Evolutionary conservation across 2,888 invertebrate genomes (phyloP).

Genomic region (Ornithoptera alexandrae): DNA sequence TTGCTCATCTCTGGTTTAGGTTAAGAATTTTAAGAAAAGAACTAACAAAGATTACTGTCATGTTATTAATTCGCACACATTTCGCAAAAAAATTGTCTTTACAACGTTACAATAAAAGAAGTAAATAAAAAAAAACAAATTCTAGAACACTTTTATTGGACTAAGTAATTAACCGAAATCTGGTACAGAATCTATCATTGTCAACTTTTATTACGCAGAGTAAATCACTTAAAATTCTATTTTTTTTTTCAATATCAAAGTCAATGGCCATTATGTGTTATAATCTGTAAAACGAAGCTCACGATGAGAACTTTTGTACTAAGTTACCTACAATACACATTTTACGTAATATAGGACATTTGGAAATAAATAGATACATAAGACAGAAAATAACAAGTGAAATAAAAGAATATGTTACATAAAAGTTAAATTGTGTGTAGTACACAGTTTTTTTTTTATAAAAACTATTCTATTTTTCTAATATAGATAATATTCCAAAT

Average conservation of each 20-base stretch:
- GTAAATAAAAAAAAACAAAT: slow-evolving; percentile 35
- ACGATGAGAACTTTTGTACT: slow-evolving; percentile 70
- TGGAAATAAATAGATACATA: slow-evolving; percentile 35
- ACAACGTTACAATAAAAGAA: neutral
- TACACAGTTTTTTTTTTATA: too few relatives aligned
- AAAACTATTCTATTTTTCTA: too few relatives aligned
- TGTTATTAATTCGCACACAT: too few relatives aligned
- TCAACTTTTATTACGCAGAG: slow-evolving; percentile 62
- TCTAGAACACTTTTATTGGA: slow-evolving; percentile 76
- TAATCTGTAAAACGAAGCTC: slow-evolving; percentile 61
- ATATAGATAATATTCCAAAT: too few relatives aligned
- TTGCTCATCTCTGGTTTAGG: too few relatives aligned
- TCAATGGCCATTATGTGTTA: slow-evolving; percentile 66
- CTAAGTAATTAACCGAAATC: slow-evolving; percentile 66
- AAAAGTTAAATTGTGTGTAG: too few relatives aligned
- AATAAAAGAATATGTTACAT: slow-evolving; percentile 36
- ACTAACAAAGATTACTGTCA: too few relatives aligned
- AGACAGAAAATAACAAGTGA: slow-evolving; percentile 73
- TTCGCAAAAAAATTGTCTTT: too few relatives aligned
- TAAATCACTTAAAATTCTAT: slow-evolving; percentile 62
- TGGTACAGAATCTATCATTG: slow-evolving; percentile 58
- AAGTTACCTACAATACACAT: slow-evolving; percentile 32
- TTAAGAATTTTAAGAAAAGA: too few relatives aligned
- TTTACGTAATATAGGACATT: slow-evolving; percentile 22
- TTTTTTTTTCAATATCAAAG: slow-evolving; percentile 63